These are phyloP conservation scores for Gymnothorax javanicus DNA, from an alignment of 2,797 vertebrate species.

Conservation along the genomic window DNA sequence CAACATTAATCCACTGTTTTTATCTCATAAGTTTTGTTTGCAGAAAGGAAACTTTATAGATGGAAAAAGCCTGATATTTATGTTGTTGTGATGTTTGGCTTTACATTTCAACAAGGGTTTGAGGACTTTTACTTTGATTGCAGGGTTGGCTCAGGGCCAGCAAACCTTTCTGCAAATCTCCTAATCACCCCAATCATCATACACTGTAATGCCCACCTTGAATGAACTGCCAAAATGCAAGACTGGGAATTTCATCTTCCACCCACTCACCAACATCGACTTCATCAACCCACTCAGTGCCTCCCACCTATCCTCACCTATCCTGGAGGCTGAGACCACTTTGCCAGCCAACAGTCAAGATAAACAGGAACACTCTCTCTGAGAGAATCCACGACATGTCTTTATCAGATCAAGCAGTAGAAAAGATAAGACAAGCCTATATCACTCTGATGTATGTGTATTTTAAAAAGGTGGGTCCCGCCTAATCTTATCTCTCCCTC, in stretches of 20 bases:
- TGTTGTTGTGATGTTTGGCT: no score
- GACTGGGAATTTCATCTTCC: neutral
- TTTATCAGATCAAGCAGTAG: constrained; percentile 36
- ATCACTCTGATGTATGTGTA: constrained; percentile 37
- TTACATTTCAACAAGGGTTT: no score
- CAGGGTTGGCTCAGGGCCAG: neutral
- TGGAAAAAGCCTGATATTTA: no score
- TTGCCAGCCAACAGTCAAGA: neutral
- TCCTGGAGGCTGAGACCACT: neutral
- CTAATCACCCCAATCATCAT: neutral
- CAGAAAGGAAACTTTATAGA: no score
- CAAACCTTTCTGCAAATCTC: neutral
- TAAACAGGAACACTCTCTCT: neutral
- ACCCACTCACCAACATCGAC: no score
- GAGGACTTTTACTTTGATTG: neutral
- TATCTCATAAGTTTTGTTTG: no score
- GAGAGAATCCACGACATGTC: constrained; percentile 1
- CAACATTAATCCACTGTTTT: no score
- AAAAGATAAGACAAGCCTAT: constrained; percentile 25
- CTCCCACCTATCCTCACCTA: no score
- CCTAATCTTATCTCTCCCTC: constrained; percentile 25
- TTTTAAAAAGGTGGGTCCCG: neutral
- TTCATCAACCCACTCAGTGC: neutral
- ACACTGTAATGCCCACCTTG: neutral
- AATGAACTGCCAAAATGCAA: neutral